Evolutionary conservation across 92 coral and sea anemone genomes (phyloP).

Genomic region (Ricordea florida): DNA sequence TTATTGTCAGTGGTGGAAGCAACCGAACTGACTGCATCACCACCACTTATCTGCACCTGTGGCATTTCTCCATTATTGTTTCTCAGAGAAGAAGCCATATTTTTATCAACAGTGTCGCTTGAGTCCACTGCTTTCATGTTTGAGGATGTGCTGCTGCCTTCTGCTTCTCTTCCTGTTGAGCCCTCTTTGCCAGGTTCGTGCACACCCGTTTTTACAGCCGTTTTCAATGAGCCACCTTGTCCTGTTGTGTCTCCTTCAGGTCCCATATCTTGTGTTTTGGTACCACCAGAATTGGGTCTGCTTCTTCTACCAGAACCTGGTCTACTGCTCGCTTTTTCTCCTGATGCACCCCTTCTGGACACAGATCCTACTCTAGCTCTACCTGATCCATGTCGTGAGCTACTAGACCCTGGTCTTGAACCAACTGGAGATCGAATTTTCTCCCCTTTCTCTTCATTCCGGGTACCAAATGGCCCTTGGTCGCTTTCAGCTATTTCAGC

Average conservation of each 20-base stretch:
- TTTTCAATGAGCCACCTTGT: background rate
- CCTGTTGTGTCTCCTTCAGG: background rate
- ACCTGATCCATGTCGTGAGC: conserved; percentile 29
- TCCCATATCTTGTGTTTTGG: background rate
- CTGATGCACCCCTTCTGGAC: background rate
- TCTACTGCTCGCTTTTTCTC: conserved; percentile 2
- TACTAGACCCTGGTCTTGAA: conserved; percentile 30
- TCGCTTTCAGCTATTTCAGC: background rate
- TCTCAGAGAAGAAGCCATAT: too few relatives aligned
- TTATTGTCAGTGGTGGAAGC: background rate
- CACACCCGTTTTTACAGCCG: too few relatives aligned
- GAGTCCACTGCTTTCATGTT: background rate
- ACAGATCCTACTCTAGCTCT: conserved; percentile 22
- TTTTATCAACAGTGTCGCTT: too few relatives aligned
- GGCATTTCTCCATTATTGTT: too few relatives aligned
- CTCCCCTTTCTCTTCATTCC: too few relatives aligned
- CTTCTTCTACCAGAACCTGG: background rate
- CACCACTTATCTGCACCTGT: too few relatives aligned
- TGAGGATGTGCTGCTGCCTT: background rate
- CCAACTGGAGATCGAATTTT: background rate
- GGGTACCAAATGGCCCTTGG: background rate
- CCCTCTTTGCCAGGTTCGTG: too few relatives aligned
- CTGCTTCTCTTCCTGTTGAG: too few relatives aligned
- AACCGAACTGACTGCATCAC: background rate
- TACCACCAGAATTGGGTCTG: conserved; percentile 26